Percentiles rank a stretch among this genome's conserved stretches.
These are phyloP conservation scores for Catostylus mosaicus DNA, from an alignment of 30 jellyfish, hydroid and myxozoan species.

Conservation along the genomic window DNA sequence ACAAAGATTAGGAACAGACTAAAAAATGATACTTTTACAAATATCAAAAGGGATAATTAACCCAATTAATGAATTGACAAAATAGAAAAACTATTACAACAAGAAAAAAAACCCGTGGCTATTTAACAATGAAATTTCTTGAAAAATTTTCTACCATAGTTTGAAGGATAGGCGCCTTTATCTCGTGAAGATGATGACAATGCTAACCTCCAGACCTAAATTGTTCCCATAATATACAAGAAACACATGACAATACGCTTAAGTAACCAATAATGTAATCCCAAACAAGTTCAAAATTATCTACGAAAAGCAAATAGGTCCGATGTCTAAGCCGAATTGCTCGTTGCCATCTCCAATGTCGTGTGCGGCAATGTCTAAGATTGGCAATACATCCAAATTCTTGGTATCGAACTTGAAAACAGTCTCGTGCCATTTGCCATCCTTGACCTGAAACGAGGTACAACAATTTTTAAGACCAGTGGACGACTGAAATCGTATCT, in stretches of 20 bases:
- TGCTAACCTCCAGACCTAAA: constrained; percentile 19
- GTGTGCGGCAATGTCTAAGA: constrained; percentile 84
- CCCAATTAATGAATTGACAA: constrained; percentile 10
- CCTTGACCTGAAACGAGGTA: constrained; percentile 79
- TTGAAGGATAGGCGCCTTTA: background rate
- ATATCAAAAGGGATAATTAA: background rate
- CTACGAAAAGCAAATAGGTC: constrained; percentile 93
- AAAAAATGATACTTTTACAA: constrained; percentile 7
- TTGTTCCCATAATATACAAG: constrained; percentile 55
- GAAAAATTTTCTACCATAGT: constrained; percentile 12
- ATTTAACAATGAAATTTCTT: constrained; percentile 9
- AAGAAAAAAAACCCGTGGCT: background rate
- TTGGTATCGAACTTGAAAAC: constrained; percentile 78
- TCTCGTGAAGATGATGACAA: constrained; percentile 9
- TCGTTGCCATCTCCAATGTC: constrained; percentile 88
- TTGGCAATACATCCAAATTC: constrained; percentile 72
- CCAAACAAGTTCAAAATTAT: constrained; percentile 14
- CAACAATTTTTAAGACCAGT: background rate
- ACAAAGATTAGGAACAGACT: background rate
- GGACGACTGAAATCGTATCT: too few species aligned
- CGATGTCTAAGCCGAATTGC: constrained; percentile 86
- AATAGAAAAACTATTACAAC: constrained; percentile 6
- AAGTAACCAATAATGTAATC: constrained; percentile 27
- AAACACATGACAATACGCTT: constrained; percentile 26
- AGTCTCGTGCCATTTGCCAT: constrained; percentile 91